Evolutionary conservation across 1,140 invertebrate genomes (phyloP).

Genomic region (Drosophila grimshawi): DNA sequence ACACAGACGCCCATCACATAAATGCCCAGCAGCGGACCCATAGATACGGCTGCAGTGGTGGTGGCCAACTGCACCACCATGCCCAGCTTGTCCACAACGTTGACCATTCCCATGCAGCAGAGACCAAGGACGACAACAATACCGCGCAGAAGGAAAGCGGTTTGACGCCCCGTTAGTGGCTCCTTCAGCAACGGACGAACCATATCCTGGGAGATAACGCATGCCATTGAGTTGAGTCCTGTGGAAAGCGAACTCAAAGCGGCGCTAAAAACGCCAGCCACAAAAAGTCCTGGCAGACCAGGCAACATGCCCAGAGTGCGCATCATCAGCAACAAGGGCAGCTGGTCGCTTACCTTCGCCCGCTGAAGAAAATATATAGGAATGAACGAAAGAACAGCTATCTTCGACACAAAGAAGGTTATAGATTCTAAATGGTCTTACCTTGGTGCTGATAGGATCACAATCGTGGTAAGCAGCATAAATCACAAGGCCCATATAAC

Average conservation of each 20-base stretch:
- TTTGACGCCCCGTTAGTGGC: constrained; percentile 87
- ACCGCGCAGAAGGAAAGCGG: constrained; percentile 88
- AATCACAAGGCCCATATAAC: constrained; percentile 91
- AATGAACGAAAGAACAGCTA: not conserved
- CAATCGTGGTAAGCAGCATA: constrained; percentile 91
- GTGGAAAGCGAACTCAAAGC: constrained; percentile 96
- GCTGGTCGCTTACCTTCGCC: constrained; percentile 90
- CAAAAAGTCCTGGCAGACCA: constrained; percentile 92
- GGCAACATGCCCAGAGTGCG: constrained; percentile 89
- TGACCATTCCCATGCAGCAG: constrained; percentile 88
- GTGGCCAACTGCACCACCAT: constrained; percentile 90
- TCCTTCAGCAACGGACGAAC: constrained; percentile 87
- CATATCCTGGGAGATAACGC: constrained; percentile 94
- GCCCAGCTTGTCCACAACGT: constrained; percentile 90
- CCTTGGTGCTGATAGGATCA: constrained; percentile 89
- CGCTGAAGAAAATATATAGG: constrained; percentile 65
- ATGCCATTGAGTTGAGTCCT: constrained; percentile 95
- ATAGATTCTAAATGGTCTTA: constrained; percentile 27
- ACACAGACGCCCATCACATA: constrained; percentile 93
- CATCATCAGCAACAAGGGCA: constrained; percentile 91
- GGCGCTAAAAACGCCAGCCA: constrained; percentile 94
- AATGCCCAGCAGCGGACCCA: constrained; percentile 92
- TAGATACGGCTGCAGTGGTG: constrained; percentile 88
- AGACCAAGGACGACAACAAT: constrained; percentile 89
- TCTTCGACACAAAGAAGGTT: not conserved